phyloP scores from a whole-genome alignment of 2,113 vertebrate species.

The Candoia aspera region DNA sequence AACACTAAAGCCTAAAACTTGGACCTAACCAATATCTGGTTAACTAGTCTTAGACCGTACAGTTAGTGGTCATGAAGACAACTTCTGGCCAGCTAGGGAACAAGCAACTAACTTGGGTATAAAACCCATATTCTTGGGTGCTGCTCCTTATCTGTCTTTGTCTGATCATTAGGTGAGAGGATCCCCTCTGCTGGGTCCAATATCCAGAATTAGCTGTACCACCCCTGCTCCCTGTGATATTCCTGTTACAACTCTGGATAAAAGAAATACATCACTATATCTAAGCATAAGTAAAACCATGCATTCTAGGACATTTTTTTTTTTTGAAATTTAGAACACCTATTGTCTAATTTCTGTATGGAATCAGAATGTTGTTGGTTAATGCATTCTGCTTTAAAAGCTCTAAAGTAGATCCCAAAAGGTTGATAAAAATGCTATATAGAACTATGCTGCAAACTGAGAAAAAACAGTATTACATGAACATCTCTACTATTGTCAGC shows the following conservation, averaged over 20 bases:
- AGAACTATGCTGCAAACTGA: slow-evolving; percentile 22
- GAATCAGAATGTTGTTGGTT: slow-evolving; percentile 28
- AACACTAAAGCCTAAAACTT: background rate
- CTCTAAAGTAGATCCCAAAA: slow-evolving; percentile 27
- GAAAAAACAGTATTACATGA: slow-evolving; percentile 46
- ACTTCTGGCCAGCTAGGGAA: background rate
- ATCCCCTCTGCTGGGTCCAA: background rate
- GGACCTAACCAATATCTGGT: background rate
- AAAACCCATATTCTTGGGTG: background rate
- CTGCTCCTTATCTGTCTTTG: background rate
- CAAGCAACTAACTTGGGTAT: background rate
- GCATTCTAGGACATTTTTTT: background rate
- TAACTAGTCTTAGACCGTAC: background rate
- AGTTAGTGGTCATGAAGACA: background rate
- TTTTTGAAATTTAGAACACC: slow-evolving; percentile 23
- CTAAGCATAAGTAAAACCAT: background rate
- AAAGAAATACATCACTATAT: background rate
- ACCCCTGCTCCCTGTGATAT: background rate
- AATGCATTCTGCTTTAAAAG: slow-evolving; percentile 38
- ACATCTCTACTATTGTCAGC: slow-evolving; percentile 55
- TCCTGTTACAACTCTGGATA: background rate
- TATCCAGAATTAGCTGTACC: background rate
- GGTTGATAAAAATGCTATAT: slow-evolving; percentile 48
- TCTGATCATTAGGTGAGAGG: background rate
- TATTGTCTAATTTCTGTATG: slow-evolving; percentile 20